Evolutionary conservation across 35 echinoderm and acorn worm genomes (phyloP), one percentile per base, ranked within the genome.

Genomic region (Apostichopus japonicus): DNA sequence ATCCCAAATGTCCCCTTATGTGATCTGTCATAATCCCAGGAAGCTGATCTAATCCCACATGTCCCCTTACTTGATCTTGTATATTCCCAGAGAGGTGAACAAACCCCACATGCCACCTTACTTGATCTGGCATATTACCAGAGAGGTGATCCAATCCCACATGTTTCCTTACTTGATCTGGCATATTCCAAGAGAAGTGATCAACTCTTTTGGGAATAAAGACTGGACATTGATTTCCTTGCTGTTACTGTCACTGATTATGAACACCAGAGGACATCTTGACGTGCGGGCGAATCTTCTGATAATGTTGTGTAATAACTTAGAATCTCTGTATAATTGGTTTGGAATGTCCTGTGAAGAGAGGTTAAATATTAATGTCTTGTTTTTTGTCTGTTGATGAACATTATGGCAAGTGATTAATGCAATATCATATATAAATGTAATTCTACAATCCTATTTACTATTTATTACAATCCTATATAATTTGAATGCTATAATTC

Each of bases 251-350:
- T 99, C 97, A 22, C 95, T 96, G 63, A 99, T 77, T 65, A 99
- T 96, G 53, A 99, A 99, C 13, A 99, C 97, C 71, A 95, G 59
- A 13, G 97, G 97, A 70, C 93, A 86, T 51, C 97, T 81, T 24
- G 95, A 93, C 1, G 83, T 95, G 56, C 58, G 56, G 24, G 91
- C 88, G 77, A 96, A 99, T 79, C 92, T 95, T 54, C 78, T 82
- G 14, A 99, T 65, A 44, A 99, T 90, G 23, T 25, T 67, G 90
- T 99, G 97, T 17, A 99, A 93, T 27, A 53, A 88, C 23, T 96
- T 79, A 2, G 95, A 89, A 83, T 95, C 94, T 56, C 97, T 83
- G 54, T 96, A 95, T 77, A 99, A 96, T 22, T 84, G 90, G 86
- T 99, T 96, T 24, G 97, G 97, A 17, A 99, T 91, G 6, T 99